These are phyloP conservation scores for Alouatta palliata DNA, from an alignment of 2,113 vertebrate genomes.

Conservation along the genomic window DNA sequence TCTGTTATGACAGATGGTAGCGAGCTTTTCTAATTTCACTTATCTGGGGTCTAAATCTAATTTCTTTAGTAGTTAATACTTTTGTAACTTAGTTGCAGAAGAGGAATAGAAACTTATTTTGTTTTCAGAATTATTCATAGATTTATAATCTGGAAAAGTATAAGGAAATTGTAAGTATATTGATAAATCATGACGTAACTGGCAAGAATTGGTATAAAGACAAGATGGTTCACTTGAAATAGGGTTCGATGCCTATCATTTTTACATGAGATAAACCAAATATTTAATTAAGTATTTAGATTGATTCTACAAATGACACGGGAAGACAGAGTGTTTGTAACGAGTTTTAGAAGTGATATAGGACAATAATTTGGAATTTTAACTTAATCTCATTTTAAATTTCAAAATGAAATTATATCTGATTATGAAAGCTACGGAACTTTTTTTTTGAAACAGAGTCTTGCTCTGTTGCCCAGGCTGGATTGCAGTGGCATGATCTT, in stretches of 20 bases:
- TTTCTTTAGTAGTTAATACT: constrained; percentile 2
- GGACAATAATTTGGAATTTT: not conserved
- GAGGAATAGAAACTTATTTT: not conserved
- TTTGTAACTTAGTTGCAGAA: constrained; percentile 43
- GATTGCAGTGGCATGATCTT: no score
- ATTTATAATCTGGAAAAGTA: constrained; percentile 9
- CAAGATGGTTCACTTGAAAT: not conserved
- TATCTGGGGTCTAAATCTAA: not conserved
- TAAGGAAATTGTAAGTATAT: not conserved
- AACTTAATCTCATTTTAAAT: constrained; percentile 36
- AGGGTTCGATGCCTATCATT: not conserved
- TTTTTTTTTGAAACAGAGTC: no score
- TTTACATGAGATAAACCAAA: not conserved
- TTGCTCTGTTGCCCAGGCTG: no score
- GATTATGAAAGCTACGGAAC: not conserved
- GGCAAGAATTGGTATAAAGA: constrained; percentile 19
- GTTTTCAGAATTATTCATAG: constrained; percentile 11
- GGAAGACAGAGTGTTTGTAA: not conserved
- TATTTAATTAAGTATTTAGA: not conserved
- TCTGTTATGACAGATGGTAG: not conserved
- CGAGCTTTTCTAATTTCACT: constrained; percentile 12
- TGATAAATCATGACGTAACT: not conserved
- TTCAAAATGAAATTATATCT: constrained; percentile 49
- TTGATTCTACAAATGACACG: not conserved
- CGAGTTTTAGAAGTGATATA: not conserved